Base-by-base conservation (phyloP, 2,797 vertebrate species). In the Poecilia picta region DNA sequence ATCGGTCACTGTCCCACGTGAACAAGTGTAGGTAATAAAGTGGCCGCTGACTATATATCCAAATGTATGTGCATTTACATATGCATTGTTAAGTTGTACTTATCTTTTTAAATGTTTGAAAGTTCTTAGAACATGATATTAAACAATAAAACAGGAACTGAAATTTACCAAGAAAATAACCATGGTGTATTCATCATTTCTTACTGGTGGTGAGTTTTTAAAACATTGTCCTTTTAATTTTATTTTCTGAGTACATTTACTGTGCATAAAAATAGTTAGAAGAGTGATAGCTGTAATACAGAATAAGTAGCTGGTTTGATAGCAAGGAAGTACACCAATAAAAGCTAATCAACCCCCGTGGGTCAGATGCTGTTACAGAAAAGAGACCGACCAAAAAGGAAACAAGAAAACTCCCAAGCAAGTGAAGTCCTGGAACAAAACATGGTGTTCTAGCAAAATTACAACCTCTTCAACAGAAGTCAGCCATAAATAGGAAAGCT, bases 391-490 rank as follows among this genome's bases (percentile, higher is more conserved):
- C 16, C 53, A 51, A 25, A 15, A n/a, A 28, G 31, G 16, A 70
- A 80, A 73, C 83, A 55, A 81, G 79, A 79, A 46, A 55, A 43
- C 6, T 55, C 68, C 49, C 72, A 62, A 78, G 43, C 46, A 13
- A 85, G 66, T 68, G 4, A 31, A 80, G 68, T 78, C 41, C 74
- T 39, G 33, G 36, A 51, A 85, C 78, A 82, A 82, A 84, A 81
- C 74, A 74, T 78, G 31, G 78, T 86, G 62, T 71, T n/a, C 49
- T 39, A 78, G 12, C 46, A 33, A 74, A 41, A 83, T 79, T 64
- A 73, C 72, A 75, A 88, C 83, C 10, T 66, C 62, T 47, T 77
- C 2, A 80, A 20, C 62, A 31, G 49, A 53, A 39, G 66, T 36
- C 23, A 31, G 80, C 33, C 64, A 87, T 82, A 89, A 78, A 74